Base-by-base conservation (phyloP, 2,113 vertebrate genomes). In the Cervus canadensis region DNA sequence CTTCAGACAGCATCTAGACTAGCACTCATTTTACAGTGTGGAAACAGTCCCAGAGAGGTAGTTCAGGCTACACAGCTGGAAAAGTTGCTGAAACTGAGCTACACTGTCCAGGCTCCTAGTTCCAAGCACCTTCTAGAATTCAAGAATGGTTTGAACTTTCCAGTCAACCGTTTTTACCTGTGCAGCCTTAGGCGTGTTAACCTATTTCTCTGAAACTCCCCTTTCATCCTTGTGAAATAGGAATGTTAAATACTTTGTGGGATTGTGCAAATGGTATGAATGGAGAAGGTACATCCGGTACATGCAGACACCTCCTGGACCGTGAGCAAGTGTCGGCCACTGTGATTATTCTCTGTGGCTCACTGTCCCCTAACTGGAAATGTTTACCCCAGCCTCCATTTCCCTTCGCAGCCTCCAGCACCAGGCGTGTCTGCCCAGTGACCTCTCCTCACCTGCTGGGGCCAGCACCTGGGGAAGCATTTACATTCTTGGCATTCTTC, bases 401-500 rank as follows among this genome's bases (percentile, higher is more conserved):
- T 86, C 85, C 60, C 85, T 59, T 40, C 7, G 0, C 48, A 15
- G 57, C 71, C 62, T 95, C 62, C 7, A 6, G 36, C 6, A 23
- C 40, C n/a, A 6, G 36, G 60, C 43, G 15, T 28, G 84, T 45
- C 86, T 94, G 56, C 23, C 36, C 59, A 76, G 84, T 94, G 97
- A 95, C 93, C 91, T 91, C 88, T 54, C 45, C 89, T 97, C 90
- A 97, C 96, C 97, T 97, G 95, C 33, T 60, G 67, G 83, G 96
- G 86, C 97, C 96, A 92, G 95, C 97, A 97, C 96, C 97, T 97
- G 97, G 95, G 96, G 91, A 96, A 67, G 67, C 59, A 16, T 81
- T 67, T n/a, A 57, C 96, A 97, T 98, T 98, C 96, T 54, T 95
- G 92, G 81, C 94, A 96, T 98, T 98, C 92, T 89, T 96, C 50